These are phyloP conservation scores for Phrixothrix hirtus DNA, from an alignment of 2,888 invertebrate species.

Conservation along the genomic window DNA sequence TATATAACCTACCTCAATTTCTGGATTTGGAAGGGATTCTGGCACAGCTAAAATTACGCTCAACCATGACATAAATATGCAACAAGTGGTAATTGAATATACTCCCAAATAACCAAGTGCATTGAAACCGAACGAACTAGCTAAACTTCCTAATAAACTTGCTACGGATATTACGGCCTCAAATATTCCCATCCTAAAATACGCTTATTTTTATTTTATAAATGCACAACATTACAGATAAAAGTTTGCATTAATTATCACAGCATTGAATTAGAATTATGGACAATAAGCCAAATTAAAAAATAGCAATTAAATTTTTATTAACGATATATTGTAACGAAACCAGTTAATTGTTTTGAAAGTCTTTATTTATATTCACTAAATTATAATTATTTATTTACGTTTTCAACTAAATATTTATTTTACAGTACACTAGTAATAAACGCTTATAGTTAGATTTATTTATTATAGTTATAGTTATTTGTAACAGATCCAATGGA, in stretches of 20 bases:
- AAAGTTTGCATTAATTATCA: no score
- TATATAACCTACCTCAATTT: conserved; percentile 8
- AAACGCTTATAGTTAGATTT: no score
- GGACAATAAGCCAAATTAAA: no score
- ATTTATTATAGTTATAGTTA: no score
- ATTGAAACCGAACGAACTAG: conserved; percentile 64
- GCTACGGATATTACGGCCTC: conserved; percentile 65
- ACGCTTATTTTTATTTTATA: background rate
- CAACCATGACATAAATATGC: conserved; percentile 57
- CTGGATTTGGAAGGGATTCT: conserved; percentile 56
- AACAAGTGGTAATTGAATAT: conserved; percentile 55
- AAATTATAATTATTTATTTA: no score
- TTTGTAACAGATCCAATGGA: no score
- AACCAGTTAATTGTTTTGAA: background rate
- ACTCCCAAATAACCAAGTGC: conserved; percentile 61
- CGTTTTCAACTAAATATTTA: no score
- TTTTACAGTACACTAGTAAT: no score
- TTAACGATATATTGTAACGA: no score
- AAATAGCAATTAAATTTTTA: no score
- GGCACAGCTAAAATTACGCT: conserved; percentile 58
- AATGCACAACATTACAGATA: background rate
- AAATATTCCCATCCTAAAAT: conserved; percentile 64
- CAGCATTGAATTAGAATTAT: no score
- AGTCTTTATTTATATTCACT: background rate
- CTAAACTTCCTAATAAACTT: conserved; percentile 63